Conservation (phyloP, 2,888 invertebrate species). For the Pollenia labialis region DNA sequence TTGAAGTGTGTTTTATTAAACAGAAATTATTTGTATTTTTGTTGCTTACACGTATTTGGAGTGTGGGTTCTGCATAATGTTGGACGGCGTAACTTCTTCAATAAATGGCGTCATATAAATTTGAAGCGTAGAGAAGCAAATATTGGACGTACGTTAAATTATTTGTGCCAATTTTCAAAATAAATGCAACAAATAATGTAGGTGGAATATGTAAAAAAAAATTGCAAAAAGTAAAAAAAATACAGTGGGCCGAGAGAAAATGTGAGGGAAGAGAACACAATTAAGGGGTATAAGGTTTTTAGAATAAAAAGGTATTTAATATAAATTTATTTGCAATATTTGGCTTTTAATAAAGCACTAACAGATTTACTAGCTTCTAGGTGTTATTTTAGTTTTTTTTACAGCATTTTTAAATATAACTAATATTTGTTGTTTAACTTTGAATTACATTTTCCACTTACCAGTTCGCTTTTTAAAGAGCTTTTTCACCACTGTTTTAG, state of each 20-base stretch:
- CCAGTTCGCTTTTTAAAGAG: not conserved
- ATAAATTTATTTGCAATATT: too few species aligned
- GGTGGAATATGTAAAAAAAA: slow-evolving; percentile 16
- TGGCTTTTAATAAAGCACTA: too few species aligned
- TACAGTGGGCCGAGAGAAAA: slow-evolving; percentile 7
- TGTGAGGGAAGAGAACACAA: too few species aligned
- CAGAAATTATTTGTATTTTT: slow-evolving; percentile 28
- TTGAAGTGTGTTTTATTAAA: slow-evolving; percentile 9
- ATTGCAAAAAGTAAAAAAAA: slow-evolving; percentile 3
- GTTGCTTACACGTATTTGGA: slow-evolving; percentile 12
- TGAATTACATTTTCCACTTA: slow-evolving; percentile 18
- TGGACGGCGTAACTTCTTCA: slow-evolving; percentile 41
- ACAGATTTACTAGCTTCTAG: too few species aligned
- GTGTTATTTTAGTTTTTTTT: not conserved
- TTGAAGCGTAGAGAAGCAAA: slow-evolving; percentile 35
- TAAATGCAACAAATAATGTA: slow-evolving; percentile 56
- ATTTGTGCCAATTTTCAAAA: slow-evolving; percentile 70
- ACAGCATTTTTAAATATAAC: not conserved
- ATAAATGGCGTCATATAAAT: slow-evolving; percentile 65
- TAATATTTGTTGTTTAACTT: not conserved
- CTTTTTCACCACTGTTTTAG: slow-evolving; percentile 45
- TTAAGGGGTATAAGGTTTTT: too few species aligned
- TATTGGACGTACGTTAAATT: slow-evolving; percentile 58
- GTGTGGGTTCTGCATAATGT: slow-evolving; percentile 65
- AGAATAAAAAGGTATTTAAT: too few species aligned